These are phyloP conservation scores for Acanthisitta chloris DNA, from an alignment of 2,113 vertebrate species.

Conservation along the genomic window DNA sequence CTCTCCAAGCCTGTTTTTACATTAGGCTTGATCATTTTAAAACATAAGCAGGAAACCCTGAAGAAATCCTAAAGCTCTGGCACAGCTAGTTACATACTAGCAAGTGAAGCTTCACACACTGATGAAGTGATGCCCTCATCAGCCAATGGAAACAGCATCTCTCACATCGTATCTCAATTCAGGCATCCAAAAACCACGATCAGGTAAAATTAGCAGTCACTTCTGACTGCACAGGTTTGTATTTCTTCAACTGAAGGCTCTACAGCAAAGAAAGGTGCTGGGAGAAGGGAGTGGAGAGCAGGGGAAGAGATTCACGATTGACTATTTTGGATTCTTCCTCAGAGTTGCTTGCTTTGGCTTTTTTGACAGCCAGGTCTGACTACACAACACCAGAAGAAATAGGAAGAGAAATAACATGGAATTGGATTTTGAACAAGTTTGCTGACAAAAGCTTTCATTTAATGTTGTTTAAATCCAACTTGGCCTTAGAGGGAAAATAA, in stretches of 20 bases:
- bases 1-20: not conserved
- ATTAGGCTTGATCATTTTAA: not conserved
- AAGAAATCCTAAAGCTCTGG: not conserved
- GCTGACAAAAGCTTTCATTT: not conserved
- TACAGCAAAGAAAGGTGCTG: not conserved
- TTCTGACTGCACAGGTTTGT: not conserved
- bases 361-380: not conserved
- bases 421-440: not conserved
- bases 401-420: not conserved
- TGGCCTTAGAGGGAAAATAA: not conserved
- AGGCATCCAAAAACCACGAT: not conserved
- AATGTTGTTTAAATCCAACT: not conserved
- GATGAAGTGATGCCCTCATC: not conserved
- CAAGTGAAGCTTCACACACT: not conserved
- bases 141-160: not conserved
- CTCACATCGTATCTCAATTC: not conserved
- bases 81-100: not conserved
- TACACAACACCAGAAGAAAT: not conserved
- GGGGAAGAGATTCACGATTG: not conserved
- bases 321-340: not conserved
- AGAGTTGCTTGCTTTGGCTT: not conserved
- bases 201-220: not conserved
- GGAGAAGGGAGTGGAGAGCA: not conserved
- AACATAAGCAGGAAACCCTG: not conserved
- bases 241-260: not conserved